These are phyloP conservation scores for Cosmia trapezina DNA, from an alignment of 2,888 invertebrate species.

Conservation along the genomic window DNA sequence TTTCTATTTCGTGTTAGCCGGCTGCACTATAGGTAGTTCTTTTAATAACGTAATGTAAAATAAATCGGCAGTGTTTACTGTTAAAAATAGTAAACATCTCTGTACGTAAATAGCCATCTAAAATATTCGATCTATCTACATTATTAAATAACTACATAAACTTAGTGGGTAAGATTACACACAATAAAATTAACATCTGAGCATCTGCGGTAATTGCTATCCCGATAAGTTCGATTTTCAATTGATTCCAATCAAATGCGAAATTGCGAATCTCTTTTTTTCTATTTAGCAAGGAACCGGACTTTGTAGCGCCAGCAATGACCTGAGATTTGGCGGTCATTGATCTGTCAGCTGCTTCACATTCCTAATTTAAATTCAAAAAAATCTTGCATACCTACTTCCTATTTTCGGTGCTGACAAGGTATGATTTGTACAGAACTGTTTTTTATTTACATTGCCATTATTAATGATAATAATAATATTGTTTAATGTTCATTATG, in stretches of 20 bases:
- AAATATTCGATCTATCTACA: background rate
- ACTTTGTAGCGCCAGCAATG: constrained; percentile 42
- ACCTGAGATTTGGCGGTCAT: constrained; percentile 54
- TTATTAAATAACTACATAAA: no score
- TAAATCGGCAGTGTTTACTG: background rate
- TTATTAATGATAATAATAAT: background rate
- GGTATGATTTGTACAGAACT: background rate
- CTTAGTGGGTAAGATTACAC: no score
- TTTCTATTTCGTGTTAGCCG: constrained; percentile 37
- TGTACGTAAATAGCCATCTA: background rate
- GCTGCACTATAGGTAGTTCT: background rate
- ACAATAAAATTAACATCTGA: constrained; percentile 23
- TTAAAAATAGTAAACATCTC: background rate
- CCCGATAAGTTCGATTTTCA: constrained; percentile 8
- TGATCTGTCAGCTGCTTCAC: constrained; percentile 42
- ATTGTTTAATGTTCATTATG: background rate
- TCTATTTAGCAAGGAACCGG: constrained; percentile 15
- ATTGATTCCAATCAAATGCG: background rate
- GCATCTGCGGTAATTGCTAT: constrained; percentile 5
- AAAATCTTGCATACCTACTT: background rate
- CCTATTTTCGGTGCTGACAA: background rate
- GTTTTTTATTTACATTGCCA: no score
- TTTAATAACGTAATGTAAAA: background rate
- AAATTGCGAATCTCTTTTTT: background rate
- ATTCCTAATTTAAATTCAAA: constrained; percentile 11